A percentile compares a stretch with the other conserved stretches of the same genome.
phyloP scores from a whole-genome alignment of 1,140 invertebrate genomes.

The Pseudomyrmex flavicornis region DNA sequence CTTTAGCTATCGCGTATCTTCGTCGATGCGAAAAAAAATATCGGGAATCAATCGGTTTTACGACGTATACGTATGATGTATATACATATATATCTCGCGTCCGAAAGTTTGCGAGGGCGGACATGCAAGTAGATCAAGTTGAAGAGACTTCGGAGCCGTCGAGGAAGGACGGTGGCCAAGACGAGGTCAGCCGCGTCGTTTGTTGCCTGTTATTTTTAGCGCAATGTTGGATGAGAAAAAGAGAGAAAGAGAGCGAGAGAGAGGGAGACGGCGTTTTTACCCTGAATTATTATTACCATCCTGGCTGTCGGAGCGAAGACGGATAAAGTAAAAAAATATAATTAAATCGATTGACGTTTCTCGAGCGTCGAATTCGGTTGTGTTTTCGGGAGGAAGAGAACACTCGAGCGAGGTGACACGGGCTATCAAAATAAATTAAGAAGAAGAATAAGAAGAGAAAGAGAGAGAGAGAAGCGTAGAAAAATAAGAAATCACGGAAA shows the following conservation, averaged over 20 bases:
- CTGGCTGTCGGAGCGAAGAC: constrained; percentile 34
- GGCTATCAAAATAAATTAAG: neutral
- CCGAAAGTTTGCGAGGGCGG: constrained; percentile 20
- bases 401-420: neutral
- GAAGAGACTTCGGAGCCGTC: constrained; percentile 79
- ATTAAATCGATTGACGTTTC: constrained; percentile 33
- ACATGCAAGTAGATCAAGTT: constrained; percentile 79
- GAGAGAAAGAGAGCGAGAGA: neutral
- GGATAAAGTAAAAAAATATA: constrained; percentile 32
- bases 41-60: constrained; percentile 7
- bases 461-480: neutral
- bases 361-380: neutral
- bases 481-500: neutral
- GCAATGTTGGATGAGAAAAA: constrained; percentile 1
- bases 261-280: constrained; percentile 64
- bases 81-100: neutral
- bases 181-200: constrained; percentile 76
- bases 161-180: constrained; percentile 77
- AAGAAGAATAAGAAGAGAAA: neutral
- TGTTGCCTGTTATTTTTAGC: constrained; percentile 74
- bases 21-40: neutral
- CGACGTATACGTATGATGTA: neutral
- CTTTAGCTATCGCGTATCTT: neutral
- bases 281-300: constrained; percentile 69
- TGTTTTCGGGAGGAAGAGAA: neutral